phyloP scores from a whole-genome alignment of 2,113 vertebrate genomes.

The Lagopus leucura region DNA sequence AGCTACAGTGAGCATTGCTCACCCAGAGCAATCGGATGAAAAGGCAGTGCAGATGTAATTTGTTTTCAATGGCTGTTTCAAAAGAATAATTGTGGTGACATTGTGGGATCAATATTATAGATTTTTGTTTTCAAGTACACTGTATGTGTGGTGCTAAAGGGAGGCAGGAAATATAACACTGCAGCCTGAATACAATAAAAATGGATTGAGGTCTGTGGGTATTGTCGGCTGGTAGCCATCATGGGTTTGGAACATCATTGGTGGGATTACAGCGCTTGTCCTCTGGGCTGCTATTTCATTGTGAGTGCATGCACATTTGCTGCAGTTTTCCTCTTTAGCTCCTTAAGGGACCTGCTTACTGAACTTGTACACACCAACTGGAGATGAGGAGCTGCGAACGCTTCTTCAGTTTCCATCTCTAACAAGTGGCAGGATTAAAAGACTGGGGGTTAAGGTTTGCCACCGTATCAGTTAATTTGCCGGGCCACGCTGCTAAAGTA shows the following conservation, averaged over 20 bases:
- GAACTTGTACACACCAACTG: slow-evolving; percentile 76
- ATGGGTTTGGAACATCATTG: slow-evolving; percentile 89
- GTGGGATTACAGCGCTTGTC: slow-evolving; percentile 91
- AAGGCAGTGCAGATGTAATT: slow-evolving; percentile 99
- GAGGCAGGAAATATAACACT: slow-evolving; percentile 96
- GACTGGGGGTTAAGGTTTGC: background rate
- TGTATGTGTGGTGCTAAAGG: slow-evolving; percentile 98
- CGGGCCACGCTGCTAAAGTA: background rate
- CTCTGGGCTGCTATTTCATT: slow-evolving; percentile 83
- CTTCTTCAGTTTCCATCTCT: background rate
- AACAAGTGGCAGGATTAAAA: slow-evolving; percentile 1
- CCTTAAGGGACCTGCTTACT: slow-evolving; percentile 77
- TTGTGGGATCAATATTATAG: slow-evolving; percentile 98
- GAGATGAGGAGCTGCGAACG: background rate
- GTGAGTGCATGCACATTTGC: slow-evolving; percentile 71
- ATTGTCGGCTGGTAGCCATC: slow-evolving; percentile 94
- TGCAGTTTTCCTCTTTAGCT: slow-evolving; percentile 67
- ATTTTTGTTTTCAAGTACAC: slow-evolving; percentile 99
- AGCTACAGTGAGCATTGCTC: slow-evolving; percentile 94
- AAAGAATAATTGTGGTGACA: slow-evolving; percentile 99
- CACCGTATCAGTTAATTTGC: background rate
- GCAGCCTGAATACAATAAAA: slow-evolving; percentile 98
- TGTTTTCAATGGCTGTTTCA: slow-evolving; percentile 99
- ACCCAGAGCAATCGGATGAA: slow-evolving; percentile 97
- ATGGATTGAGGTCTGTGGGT: slow-evolving; percentile 96